These are phyloP conservation scores for Palythoa grandis DNA, from an alignment of 92 coral and sea anemone genomes.

Conservation along the genomic window DNA sequence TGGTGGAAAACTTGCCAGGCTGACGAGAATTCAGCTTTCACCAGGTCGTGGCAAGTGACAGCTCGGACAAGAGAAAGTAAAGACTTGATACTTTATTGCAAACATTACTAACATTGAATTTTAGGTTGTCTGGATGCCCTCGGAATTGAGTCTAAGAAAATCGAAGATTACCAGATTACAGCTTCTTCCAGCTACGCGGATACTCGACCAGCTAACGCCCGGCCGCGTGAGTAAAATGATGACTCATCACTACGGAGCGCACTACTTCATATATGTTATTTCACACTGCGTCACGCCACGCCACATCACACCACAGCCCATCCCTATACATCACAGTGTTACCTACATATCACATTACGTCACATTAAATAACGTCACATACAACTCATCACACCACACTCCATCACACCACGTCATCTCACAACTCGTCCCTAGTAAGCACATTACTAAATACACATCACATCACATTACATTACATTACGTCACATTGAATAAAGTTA, in stretches of 20 bases:
- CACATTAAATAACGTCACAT: not conserved
- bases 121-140: slow-evolving; percentile 70
- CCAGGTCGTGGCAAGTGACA: too few species aligned
- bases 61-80: too few species aligned
- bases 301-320: too few species aligned
- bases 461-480: not conserved
- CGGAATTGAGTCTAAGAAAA: slow-evolving; percentile 72
- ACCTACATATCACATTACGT: not conserved
- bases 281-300: too few species aligned
- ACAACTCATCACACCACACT: not conserved
- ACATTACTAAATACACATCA: not conserved
- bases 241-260: too few species aligned
- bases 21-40: too few species aligned
- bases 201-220: slow-evolving; percentile 66
- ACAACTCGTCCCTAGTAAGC: too few species aligned
- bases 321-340: not conserved
- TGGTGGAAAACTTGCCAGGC: too few species aligned
- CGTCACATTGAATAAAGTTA: not conserved
- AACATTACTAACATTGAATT: not conserved
- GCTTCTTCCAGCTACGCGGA: slow-evolving; percentile 79
- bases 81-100: too few species aligned
- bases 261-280: too few species aligned
- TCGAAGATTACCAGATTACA: slow-evolving; percentile 75
- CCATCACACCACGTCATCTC: not conserved
- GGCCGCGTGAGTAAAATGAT: slow-evolving; percentile 60